Percentiles rank a stretch among this genome's conserved stretches.
phyloP scores from a whole-genome alignment of 2,797 vertebrate genomes.

The Cyclura pinguis region DNA sequence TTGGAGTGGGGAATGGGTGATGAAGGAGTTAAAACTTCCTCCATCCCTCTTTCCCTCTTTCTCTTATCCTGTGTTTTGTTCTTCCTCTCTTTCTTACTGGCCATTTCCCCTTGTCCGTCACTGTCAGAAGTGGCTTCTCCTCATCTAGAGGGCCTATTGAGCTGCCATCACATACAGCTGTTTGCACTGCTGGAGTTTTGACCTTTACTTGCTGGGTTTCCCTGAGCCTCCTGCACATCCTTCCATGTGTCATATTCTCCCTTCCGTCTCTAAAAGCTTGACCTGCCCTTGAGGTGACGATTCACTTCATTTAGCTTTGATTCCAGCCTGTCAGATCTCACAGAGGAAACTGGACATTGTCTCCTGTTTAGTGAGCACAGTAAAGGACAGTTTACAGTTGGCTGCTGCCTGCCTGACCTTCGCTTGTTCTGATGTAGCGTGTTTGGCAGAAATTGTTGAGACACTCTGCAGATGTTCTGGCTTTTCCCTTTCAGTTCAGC shows the following conservation, averaged over 20 bases:
- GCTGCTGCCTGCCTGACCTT: constrained; percentile 46
- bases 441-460: constrained; percentile 43
- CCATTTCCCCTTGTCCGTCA: not conserved
- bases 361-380: constrained; percentile 23
- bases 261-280: constrained; percentile 7
- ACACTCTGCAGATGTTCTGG: constrained; percentile 47
- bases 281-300: constrained; percentile 15
- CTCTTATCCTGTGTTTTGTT: no score
- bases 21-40: not conserved
- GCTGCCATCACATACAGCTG: not conserved
- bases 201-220: not conserved
- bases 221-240: not conserved
- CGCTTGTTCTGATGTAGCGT: constrained; percentile 30
- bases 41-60: no score
- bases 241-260: not conserved
- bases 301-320: constrained; percentile 36
- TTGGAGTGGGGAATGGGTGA: not conserved
- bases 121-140: not conserved
- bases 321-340: constrained; percentile 6
- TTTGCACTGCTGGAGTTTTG: not conserved
- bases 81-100: not conserved
- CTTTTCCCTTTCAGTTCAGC: constrained; percentile 45
- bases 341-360: constrained; percentile 47
- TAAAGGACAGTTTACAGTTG: constrained; percentile 38
- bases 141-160: not conserved